phyloP scores from a whole-genome alignment of 2,888 invertebrate species.

The Leucophora obtusa region DNA sequence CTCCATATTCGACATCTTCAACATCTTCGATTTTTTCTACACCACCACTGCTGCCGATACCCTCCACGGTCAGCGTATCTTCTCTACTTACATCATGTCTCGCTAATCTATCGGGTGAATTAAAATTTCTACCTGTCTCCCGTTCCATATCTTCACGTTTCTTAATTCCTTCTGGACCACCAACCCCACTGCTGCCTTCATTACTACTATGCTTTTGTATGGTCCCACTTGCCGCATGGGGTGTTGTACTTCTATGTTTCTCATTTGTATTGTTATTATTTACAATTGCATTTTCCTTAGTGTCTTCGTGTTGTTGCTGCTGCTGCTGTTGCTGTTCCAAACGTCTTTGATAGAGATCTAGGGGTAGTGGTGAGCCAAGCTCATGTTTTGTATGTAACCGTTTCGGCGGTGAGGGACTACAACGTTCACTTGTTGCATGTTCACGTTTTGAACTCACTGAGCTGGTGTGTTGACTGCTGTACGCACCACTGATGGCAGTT shows the following conservation, averaged over 20 bases:
- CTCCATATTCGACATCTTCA: conserved; percentile 73
- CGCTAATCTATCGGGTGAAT: conserved; percentile 63
- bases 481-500: conserved; percentile 33
- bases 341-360: conserved; percentile 79
- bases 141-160: conserved; percentile 55
- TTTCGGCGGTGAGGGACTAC: conserved; percentile 77
- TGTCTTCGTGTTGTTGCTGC: conserved; percentile 67
- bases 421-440: conserved; percentile 72
- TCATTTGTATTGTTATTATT: conserved; percentile 65
- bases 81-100: conserved; percentile 62
- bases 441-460: conserved; percentile 72
- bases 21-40: conserved; percentile 69
- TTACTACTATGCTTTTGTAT: conserved; percentile 57
- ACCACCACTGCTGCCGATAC: conserved; percentile 28
- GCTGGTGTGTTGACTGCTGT: conserved; percentile 58
- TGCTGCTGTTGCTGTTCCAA: conserved; percentile 68
- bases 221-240: conserved; percentile 62
- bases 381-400: conserved; percentile 67
- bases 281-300: conserved; percentile 58
- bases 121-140: conserved; percentile 44
- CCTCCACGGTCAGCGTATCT: conserved; percentile 44
- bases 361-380: conserved; percentile 72
- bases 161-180: conserved; percentile 48
- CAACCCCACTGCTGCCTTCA: conserved; percentile 12
- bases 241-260: conserved; percentile 65